These are phyloP conservation scores for Podiceps cristatus DNA, from an alignment of 2,113 vertebrate genomes.

Conservation along the genomic window DNA sequence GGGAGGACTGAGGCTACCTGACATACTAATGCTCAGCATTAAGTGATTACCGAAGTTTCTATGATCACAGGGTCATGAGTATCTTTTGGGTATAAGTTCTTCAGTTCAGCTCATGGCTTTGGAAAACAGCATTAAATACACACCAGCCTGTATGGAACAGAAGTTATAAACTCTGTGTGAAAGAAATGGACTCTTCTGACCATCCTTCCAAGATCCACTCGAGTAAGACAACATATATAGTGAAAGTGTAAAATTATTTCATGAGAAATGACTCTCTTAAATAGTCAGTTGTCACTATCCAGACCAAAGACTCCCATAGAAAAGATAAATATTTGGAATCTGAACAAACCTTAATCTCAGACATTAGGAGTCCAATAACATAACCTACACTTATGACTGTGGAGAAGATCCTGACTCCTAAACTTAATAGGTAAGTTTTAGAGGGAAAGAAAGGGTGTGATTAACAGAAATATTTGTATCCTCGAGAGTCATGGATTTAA, in stretches of 20 bases:
- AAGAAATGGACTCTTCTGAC: neutral
- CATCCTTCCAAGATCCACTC: neutral
- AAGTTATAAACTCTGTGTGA: neutral
- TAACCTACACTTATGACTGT: neutral
- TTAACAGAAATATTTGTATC: neutral
- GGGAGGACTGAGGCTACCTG: neutral
- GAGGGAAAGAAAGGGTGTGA: neutral
- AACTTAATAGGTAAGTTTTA: neutral
- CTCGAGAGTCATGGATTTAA: neutral
- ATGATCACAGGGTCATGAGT: neutral
- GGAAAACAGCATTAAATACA: neutral
- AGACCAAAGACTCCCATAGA: neutral
- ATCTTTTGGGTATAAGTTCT: neutral
- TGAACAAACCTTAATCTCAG: neutral
- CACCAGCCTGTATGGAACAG: neutral
- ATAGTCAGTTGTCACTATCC: neutral
- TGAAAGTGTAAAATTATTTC: neutral
- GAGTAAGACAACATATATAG: neutral
- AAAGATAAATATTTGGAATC: neutral
- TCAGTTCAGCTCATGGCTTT: neutral
- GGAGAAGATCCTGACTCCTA: neutral
- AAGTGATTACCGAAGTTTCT: neutral
- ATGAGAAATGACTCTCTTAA: neutral
- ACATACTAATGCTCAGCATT: neutral
- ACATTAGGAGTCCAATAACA: neutral